Base-by-base conservation (phyloP, 2,113 vertebrate genomes). In the Boulengeromyrus knoepffleri region DNA sequence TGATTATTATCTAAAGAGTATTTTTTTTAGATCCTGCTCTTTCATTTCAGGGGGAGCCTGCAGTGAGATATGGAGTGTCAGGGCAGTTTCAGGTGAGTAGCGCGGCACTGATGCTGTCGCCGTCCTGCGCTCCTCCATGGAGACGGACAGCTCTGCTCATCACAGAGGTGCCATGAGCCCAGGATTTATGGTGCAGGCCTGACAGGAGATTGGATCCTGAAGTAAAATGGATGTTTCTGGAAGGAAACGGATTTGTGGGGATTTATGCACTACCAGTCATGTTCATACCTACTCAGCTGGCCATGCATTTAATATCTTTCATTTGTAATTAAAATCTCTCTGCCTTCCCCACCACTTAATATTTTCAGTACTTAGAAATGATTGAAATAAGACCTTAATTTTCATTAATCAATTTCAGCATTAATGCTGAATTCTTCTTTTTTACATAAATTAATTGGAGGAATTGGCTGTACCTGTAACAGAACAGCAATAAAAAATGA, bases 31-130 rank as follows among this genome's bases (percentile, higher is more conserved):
- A 62, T 62, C 19, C 19, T 58, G 8, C 53, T 58, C 53, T 58
- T 53, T 53, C 4, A 53, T 19, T 5, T 96, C 93, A 95, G 95
- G 95, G 93, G 95, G 96, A 96, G 96, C 96, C 94, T 96, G 95
- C 94, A 95, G 95, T 95, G 31, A 80, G 74, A 5, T 80, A 13
- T 39, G 74, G 74, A 42, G 15, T 5, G 36, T 0, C 36, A 3
- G 74, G 13, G 36, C 4, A 6, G 36, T 2, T 42, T 42, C 74
- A 80, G 36, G 5, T 8, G 15, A 19, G 36, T 7, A 3, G 10
- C 0, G 0, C 10, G 10, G 62, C 9, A 27, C n/a, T 70, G 62
- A 66, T 12, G 62, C 62, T 27, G n/a, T 66, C 58, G 8, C 24
- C 3, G 3, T 27, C 8, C 62, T 66, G 62, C 3, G 0, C 62